Evolutionary conservation across 1,140 invertebrate genomes (phyloP), one percentile per base, ranked within the genome.

Genomic region (Drosophila kurseongensis): DNA sequence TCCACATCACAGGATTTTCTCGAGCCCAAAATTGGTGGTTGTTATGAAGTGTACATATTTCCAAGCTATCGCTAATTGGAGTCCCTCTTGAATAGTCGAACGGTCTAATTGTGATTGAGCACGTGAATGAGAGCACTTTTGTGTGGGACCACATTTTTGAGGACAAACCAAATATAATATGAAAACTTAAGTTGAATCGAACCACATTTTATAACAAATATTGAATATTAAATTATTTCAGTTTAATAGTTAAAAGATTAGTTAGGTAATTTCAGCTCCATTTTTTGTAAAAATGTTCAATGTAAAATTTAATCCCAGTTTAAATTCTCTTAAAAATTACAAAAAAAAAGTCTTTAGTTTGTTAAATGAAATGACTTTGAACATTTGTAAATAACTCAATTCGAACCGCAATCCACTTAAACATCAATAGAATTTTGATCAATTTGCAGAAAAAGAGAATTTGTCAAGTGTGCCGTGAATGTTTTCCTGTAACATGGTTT

Each of bases 1-100:
- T 80, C 36, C 66, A 76, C 61, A 41, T 89, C 72, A 42, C 71
- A 68, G 44, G 23, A 36, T 67, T 71, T 78, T 48, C 61, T 62
- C 56, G 45, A 57, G 16, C 41, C 52, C 52, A 78, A 75, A 62
- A 75, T 77, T 78, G 74, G 56, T 69, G 52, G 57, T 65, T 68
- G 58, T 41, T 80, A 23, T 51, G 52, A 13, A 42, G 51, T 27
- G 59, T 32, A 36, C n/a, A 14, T 14, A 50, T 55, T 42, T 59
- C 6, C 29, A 6, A 47, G 29, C 40, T 40, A 59, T 36, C 42
- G 29, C 63, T 73, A 68, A 59, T 59, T 67, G 55, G 55, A 68
- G 47, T 29, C 36, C 32, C 60, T 40, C 38, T 57, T 29, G 32
- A 56, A 40, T 50, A 41, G 61, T 55, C 27, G 40, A 63, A 44